A percentile compares a stretch with the other conserved stretches of the same genome.
phyloP scores from a whole-genome alignment of 2,888 invertebrate species.

The Drosophila diplacantha region DNA sequence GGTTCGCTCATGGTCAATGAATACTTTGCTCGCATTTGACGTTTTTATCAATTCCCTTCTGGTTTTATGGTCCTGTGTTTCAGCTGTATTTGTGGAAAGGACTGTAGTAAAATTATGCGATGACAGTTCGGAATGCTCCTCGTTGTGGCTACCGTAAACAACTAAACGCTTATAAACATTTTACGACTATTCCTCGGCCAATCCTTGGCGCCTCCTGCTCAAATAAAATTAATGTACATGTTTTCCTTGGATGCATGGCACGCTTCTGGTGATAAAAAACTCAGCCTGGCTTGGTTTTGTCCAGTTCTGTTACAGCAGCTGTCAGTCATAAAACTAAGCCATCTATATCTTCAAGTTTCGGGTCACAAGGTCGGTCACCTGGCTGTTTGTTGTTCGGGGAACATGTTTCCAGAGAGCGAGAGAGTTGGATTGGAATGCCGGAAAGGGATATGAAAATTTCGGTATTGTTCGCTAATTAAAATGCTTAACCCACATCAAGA shows the following conservation, averaged over 20 bases:
- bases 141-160: slow-evolving; percentile 49
- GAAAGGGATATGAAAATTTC: slow-evolving; percentile 24
- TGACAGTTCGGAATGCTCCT: slow-evolving; percentile 26
- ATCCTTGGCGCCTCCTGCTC: slow-evolving; percentile 30
- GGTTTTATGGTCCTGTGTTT: slow-evolving; percentile 12
- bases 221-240: slow-evolving; percentile 28
- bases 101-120: slow-evolving; percentile 21
- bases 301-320: slow-evolving; percentile 33
- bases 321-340: slow-evolving; percentile 38
- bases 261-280: slow-evolving; percentile 41
- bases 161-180: slow-evolving; percentile 45
- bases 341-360: slow-evolving; percentile 28
- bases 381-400: slow-evolving; percentile 3
- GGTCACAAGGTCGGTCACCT: slow-evolving; percentile 40
- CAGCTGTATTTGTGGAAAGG: slow-evolving; percentile 31
- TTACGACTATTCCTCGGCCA: slow-evolving; percentile 23
- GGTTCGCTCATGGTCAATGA: neutral
- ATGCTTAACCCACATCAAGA: slow-evolving; percentile 71
- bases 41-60: slow-evolving; percentile 1
- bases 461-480: slow-evolving; percentile 66
- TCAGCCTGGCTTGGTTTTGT: slow-evolving; percentile 5
- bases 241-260: slow-evolving; percentile 19
- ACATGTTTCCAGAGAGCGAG: slow-evolving; percentile 15
- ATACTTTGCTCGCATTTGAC: slow-evolving; percentile 3
- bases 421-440: slow-evolving; percentile 3